Conservation (phyloP, 2,113 vertebrate genomes). For the Solenodon paradoxus region DNA sequence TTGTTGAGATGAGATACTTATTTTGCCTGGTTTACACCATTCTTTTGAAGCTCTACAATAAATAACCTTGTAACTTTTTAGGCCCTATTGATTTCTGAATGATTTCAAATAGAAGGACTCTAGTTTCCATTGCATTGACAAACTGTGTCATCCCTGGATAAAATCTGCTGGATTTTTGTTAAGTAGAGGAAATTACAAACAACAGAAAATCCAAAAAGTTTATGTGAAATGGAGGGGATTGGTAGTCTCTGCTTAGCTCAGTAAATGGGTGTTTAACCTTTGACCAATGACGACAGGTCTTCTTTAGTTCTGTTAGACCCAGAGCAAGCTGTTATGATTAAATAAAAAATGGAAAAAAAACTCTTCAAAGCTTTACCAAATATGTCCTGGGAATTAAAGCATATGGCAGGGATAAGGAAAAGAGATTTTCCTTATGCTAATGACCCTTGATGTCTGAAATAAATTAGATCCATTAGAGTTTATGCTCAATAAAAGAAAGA, state of each 20-base stretch:
- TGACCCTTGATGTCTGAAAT: conserved; percentile 87
- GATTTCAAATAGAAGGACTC: conserved; percentile 78
- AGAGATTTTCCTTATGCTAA: conserved; percentile 88
- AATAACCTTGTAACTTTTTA: conserved; percentile 68
- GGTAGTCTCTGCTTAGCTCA: conserved; percentile 35
- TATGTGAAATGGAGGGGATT: background rate
- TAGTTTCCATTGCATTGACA: conserved; percentile 74
- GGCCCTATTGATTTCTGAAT: conserved; percentile 79
- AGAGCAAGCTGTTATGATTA: conserved; percentile 83
- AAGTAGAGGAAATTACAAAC: conserved; percentile 58
- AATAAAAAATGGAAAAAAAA: conserved; percentile 77
- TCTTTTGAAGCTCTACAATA: conserved; percentile 74
- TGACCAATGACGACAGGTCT: conserved; percentile 79
- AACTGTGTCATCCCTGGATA: conserved; percentile 70
- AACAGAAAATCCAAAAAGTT: conserved; percentile 63
- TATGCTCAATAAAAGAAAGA: conserved; percentile 90
- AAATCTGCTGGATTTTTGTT: conserved; percentile 69
- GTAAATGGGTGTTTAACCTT: conserved; percentile 82
- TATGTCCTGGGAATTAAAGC: conserved; percentile 85
- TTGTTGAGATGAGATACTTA: conserved; percentile 39
- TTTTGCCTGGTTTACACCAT: conserved; percentile 60
- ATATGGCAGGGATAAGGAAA: conserved; percentile 84
- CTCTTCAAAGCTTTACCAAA: conserved; percentile 79
- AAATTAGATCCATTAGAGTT: conserved; percentile 89
- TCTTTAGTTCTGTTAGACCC: conserved; percentile 79